These are phyloP conservation scores for Trichopoda pennipes DNA, from an alignment of 2,888 invertebrate genomes.

Conservation along the genomic window DNA sequence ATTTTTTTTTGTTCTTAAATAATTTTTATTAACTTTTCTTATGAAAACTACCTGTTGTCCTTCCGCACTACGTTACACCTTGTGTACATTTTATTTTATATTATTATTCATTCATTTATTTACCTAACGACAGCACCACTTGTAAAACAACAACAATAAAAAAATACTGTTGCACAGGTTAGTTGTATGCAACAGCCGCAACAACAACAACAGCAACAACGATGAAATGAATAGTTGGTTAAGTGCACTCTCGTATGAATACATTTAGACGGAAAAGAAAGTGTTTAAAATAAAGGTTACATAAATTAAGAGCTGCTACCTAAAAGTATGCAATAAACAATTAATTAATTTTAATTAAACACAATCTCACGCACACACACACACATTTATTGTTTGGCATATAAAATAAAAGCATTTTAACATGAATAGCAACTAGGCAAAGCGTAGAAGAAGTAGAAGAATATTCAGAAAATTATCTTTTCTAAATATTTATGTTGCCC, in stretches of 20 bases:
- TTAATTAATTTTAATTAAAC: constrained; percentile 9
- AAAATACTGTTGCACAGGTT: background rate
- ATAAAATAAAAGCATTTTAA: no score
- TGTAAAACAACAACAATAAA: no score
- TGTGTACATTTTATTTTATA: background rate
- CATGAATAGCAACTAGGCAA: no score
- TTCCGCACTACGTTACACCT: no score
- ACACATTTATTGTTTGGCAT: no score
- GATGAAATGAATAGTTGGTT: background rate
- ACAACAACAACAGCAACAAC: background rate
- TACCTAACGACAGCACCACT: background rate
- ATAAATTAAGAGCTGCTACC: constrained; percentile 33
- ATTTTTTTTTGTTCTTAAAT: no score
- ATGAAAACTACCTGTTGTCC: no score
- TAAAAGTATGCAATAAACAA: constrained; percentile 40
- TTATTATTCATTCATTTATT: background rate
- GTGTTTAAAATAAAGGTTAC: background rate
- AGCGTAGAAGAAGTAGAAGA: no score
- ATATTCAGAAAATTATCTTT: no score
- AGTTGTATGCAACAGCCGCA: background rate
- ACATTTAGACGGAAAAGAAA: background rate
- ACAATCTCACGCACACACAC: background rate
- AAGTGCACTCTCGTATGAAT: background rate
- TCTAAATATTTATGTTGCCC: no score
- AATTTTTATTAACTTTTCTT: constrained; percentile 3